Evolutionary conservation across 2,113 vertebrate species (phyloP), one percentile per base, ranked within the genome.

Genomic region (Solea solea): DNA sequence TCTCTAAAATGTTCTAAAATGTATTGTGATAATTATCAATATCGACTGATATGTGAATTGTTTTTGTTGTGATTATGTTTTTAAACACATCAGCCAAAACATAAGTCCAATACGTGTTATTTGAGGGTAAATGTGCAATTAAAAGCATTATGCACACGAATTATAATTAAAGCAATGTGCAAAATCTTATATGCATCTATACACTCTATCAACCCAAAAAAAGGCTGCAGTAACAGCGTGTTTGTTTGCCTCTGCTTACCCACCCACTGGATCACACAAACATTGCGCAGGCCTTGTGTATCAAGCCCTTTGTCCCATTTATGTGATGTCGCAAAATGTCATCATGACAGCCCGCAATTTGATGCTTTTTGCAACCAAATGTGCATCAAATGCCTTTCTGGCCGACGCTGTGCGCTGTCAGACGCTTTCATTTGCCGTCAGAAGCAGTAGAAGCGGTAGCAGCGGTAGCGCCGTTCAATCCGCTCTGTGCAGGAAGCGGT

Each of bases 261-360:
- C 90, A 76, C 90, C 88, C 90, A 90, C 89, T 68, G 78, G 85
- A 67, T 74, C 85, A 88, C 81, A 89, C 81, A 88, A 91, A 90
- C 91, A 92, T 74, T 76, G 80, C 86, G 86, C 89, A 86, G 86
- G 87, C 87, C 82, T 76, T 63, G 64, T 75, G 74, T 9, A 48
- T 11, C 45, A 78, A 90, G 69, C 84, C 78, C 88, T 88, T 88
- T 88, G 88, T 87, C 87, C 89, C 77, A 75, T n/a, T 75, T 72
- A 79, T 76, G n/a, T 68, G 54, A 40, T 75, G 63, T 64, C 86
- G 65, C 73, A 62, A 87, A 90, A 89, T 80, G 84, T 76, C 78
- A 74, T 74, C 78, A 74, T 83, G 86, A 90, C 88, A 90, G 54
- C 51, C 48, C 13, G 16, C 34, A 42, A 70, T 83, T 86, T 70